Conservation (phyloP, 1,140 invertebrate species). For the Cotesia chilonis region DNA sequence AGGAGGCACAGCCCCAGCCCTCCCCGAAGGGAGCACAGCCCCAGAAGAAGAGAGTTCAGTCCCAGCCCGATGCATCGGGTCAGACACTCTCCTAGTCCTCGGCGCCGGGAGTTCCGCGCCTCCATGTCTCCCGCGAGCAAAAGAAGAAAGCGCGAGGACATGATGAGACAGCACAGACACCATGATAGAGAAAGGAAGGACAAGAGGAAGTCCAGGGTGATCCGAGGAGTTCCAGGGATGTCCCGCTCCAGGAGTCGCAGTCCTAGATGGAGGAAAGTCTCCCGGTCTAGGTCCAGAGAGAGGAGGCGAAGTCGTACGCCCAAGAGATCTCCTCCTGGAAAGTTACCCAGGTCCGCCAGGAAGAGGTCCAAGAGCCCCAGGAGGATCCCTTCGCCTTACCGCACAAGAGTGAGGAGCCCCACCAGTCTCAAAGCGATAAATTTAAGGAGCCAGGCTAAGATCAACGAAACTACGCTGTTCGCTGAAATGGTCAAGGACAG, state of each 20-base stretch:
- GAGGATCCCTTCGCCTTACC: conserved; percentile 59
- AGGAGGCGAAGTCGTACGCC: conserved; percentile 58
- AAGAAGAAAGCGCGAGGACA: conserved; percentile 58
- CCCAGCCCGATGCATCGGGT: conserved; percentile 53
- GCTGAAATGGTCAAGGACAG: conserved; percentile 87
- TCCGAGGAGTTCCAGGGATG: conserved; percentile 48
- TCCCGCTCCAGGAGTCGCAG: conserved; percentile 62
- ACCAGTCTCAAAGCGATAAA: conserved; percentile 66
- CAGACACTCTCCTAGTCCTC: conserved; percentile 58
- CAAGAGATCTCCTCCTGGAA: conserved; percentile 60
- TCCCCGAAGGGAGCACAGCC: conserved; percentile 49
- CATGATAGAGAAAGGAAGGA: conserved; percentile 61
- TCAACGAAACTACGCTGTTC: conserved; percentile 85
- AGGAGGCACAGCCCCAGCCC: conserved; percentile 54
- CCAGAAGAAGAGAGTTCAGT: conserved; percentile 59
- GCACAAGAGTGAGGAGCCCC: conserved; percentile 57
- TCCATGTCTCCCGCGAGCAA: conserved; percentile 56
- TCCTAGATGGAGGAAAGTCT: conserved; percentile 58
- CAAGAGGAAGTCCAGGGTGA: conserved; percentile 56
- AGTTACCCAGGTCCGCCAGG: conserved; percentile 55
- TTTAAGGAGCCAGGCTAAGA: conserved; percentile 72
- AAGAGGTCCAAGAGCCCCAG: conserved; percentile 63
- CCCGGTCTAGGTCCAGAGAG: conserved; percentile 59
- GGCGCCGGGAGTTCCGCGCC: conserved; percentile 46
- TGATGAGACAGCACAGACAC: conserved; percentile 61